These are phyloP conservation scores for Eulacestoma nigropectus DNA, from an alignment of 2,113 vertebrate species.

Conservation along the genomic window DNA sequence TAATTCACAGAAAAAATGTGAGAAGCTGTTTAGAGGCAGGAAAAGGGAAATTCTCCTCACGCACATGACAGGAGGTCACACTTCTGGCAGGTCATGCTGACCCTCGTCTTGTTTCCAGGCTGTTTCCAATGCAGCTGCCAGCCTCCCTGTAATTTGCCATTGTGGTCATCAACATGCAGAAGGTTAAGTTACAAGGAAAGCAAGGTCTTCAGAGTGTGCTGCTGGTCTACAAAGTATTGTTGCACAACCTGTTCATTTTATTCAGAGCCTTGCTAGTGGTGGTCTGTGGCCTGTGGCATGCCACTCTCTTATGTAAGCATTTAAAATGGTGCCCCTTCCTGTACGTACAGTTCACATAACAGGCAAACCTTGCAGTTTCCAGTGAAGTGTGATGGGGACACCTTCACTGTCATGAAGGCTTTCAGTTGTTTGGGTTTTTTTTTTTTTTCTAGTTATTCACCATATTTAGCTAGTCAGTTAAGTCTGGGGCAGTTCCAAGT, in stretches of 20 bases:
- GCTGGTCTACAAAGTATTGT: not conserved
- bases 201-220: not conserved
- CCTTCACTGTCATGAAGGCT: rapidly evolving
- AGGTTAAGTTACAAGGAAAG: not conserved
- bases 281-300: rapidly evolving
- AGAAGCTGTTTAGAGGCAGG: not conserved
- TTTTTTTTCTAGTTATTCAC: not conserved
- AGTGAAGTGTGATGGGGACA: not conserved
- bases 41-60: not conserved
- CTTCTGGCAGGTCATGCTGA: not conserved
- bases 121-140: not conserved
- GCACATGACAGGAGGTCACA: not conserved
- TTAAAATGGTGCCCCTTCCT: not conserved
- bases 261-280: not conserved
- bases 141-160: not conserved
- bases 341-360: not conserved
- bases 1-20: not conserved
- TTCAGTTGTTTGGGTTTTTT: not conserved
- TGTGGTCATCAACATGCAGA: not conserved
- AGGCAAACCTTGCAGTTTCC: not conserved
- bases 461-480: not conserved
- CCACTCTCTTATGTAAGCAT: rapidly evolving
- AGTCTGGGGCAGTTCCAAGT: not conserved
- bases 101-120: not conserved
- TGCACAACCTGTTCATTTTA: not conserved